A percentile compares a stretch with the other conserved stretches of the same genome.
Conservation (phyloP, 1,140 invertebrate genomes). For the Drosophila jambulina region DNA sequence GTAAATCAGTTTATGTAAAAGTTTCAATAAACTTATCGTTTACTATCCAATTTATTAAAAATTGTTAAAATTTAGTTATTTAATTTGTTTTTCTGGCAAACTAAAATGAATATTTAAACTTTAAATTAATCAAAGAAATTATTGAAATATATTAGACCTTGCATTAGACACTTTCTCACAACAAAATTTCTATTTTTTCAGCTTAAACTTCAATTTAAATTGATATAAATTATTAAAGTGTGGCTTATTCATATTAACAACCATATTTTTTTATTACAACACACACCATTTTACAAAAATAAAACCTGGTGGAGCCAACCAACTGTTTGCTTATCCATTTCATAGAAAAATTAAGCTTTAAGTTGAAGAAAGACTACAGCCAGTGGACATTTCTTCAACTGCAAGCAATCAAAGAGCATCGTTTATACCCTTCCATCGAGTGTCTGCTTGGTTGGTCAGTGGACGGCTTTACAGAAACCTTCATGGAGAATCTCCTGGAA, state of each 20-base stretch:
- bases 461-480: neutral
- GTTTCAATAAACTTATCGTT: too few species aligned
- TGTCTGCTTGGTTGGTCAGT: neutral
- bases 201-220: neutral
- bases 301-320: neutral
- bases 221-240: neutral
- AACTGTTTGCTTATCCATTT: conserved; percentile 50
- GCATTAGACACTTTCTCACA: neutral
- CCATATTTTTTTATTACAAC: conserved; percentile 6
- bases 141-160: neutral
- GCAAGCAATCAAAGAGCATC: neutral
- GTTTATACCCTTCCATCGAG: neutral
- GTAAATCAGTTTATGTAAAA: too few species aligned
- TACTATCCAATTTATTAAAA: too few species aligned
- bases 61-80: too few species aligned
- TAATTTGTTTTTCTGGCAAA: neutral
- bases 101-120: neutral
- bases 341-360: neutral
- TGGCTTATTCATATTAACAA: neutral
- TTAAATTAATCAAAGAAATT: neutral
- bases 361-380: neutral
- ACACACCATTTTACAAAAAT: neutral
- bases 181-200: neutral
- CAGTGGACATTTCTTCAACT: neutral
- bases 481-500: conserved; percentile 29